Base-by-base conservation (phyloP, 2,888 invertebrate genomes). In the Oligia fasciuncula region DNA sequence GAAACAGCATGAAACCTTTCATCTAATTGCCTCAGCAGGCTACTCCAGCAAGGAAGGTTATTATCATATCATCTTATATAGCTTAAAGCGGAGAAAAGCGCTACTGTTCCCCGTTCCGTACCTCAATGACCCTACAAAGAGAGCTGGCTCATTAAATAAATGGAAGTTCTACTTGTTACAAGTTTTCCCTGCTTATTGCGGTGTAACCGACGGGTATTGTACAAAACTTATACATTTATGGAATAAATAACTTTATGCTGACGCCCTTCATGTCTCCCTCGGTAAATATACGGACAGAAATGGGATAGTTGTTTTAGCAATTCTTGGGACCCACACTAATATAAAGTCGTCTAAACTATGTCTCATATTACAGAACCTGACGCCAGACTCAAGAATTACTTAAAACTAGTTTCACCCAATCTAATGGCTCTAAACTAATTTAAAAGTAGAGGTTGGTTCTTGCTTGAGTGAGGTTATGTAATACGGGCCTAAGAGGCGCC, bases 221-320 rank as follows among this genome's bases (percentile, higher is more conserved):
- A 86, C 46, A 67, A 84, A 88, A 89, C 73, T 85, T 76, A 43
- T 65, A 79, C 70, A 81, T 87, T 82, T 88, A 85, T 85, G 67
- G 68, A 78, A 82, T 81, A 86, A 72, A 81, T 79, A 80, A 84
- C 60, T 68, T 79, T 67, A 51, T 17, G 17, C 40, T 46, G 13
- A 29, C 35, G 62, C 35, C 78, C 35, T 77, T 84, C 29, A 84
- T 46, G 54, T 40, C n/a, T 62, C 84, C 51, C 60, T 80, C 35
- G 35, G 23, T n/a, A 62, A 60, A 79, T 78, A 51, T 46, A 51
- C 60, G 17, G 19, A 66, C 8, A 57, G 57, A 57, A 65, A 76
- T 66, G 49, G 23, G 40, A 51, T 66, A 66, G 57, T 66, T 57
- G 17, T 82, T 57, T 65, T 49, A 49, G 65, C 19, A 40, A 49